Evolutionary conservation across 2,113 vertebrate species (phyloP).

Genomic region (Cyanistes caeruleus): DNA sequence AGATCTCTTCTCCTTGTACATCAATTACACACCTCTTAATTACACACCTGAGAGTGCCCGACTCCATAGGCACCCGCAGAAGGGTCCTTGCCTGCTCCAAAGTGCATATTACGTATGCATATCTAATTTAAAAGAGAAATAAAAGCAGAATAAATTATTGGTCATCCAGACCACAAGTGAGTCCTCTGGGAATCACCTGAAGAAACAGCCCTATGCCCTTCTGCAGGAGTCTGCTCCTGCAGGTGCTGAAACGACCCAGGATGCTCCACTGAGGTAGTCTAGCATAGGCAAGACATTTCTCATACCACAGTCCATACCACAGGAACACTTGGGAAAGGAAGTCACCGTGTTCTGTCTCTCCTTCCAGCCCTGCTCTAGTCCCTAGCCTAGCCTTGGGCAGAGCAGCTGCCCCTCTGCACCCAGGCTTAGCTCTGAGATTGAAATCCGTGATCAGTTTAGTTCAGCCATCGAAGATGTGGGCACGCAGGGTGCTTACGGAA

Average conservation of each 20-base stretch:
- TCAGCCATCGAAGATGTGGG: not conserved
- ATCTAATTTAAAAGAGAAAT: conserved; percentile 65
- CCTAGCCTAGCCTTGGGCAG: no score
- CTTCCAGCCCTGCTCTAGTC: not conserved
- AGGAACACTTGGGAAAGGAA: not conserved
- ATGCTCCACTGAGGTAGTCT: not conserved
- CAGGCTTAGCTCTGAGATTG: not conserved
- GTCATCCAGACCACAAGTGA: not conserved
- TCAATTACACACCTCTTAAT: conserved; percentile 59
- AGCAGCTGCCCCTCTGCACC: not conserved
- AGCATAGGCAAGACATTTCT: not conserved
- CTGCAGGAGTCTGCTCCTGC: not conserved
- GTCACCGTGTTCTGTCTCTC: fast-evolving
- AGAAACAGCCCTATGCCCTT: not conserved
- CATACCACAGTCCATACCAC: not conserved
- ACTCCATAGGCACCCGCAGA: conserved; percentile 33
- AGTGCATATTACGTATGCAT: conserved; percentile 28
- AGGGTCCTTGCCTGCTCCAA: conserved; percentile 54
- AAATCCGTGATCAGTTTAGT: fast-evolving
- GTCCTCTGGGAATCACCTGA: conserved; percentile 6
- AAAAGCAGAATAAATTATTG: conserved; percentile 49
- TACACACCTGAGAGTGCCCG: conserved; percentile 47
- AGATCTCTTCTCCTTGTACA: conserved; percentile 20
- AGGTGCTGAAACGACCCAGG: not conserved
- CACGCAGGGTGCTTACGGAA: fast-evolving